Evolutionary conservation across 2,797 vertebrate genomes (phyloP), one percentile per base, ranked within the genome.

Genomic region (Acanthurus tractus): DNA sequence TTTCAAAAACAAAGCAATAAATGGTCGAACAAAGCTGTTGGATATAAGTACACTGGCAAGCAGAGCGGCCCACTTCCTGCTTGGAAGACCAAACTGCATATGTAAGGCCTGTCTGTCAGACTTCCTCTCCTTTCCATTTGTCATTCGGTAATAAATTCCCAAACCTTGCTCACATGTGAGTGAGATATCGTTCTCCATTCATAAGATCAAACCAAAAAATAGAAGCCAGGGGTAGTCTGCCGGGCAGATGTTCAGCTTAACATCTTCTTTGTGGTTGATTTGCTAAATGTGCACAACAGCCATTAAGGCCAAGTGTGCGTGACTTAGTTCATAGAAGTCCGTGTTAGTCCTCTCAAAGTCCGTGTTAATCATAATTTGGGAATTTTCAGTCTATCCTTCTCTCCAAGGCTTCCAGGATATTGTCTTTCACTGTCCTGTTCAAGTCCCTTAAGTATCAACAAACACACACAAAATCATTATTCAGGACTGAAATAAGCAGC

Each of bases 191-290:
- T 69, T 83, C 78, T 83, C 66, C 77, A 79, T 76, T 84, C 70
- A 75, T 56, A 52, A 81, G 82, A 89, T 89, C 78, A 87, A 91
- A 89, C 67, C 15, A 18, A 45, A 49, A 54, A 45, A 65, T 1
- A 18, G 29, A 70, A 18, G 48, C 59, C 82, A 84, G 85, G 22
- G 3, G 54, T 2, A 34, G 84, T 89, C 89, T 92, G 89, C 78
- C 64, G 57, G 25, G 92, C 90, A 90, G 82, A 93, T 91, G 91
- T 89, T 65, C 68, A 69, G 85, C 59, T 58, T 67, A 78, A 84
- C 53, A 53, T 80, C 69, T 63, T 63, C 49, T 72, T 22, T 66
- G 68, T 34, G 63, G 66, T 78, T 17, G 29, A 20, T 53, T 79
- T 77, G 29, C 1, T 5, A 82, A 82, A 84, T 58, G 36, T 87